Base-by-base conservation (phyloP, 2,888 invertebrate species). In the Scaptomyza caliginosa region DNA sequence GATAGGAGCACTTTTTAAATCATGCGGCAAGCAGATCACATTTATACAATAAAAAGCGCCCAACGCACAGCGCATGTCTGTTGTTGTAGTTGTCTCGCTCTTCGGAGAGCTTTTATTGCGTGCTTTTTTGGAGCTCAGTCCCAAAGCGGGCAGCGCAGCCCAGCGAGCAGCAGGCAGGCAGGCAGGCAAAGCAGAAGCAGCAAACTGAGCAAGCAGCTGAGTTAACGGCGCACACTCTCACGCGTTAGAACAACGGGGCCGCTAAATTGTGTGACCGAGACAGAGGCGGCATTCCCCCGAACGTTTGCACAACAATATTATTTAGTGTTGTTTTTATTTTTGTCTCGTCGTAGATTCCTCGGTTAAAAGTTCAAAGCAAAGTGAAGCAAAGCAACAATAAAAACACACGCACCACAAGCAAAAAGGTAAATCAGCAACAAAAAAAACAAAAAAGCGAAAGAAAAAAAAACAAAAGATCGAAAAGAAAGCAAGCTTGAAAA, bases 341-440 rank as follows among this genome's bases (percentile, higher is more conserved):
- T 32, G 32, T 67, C 57, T 57, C 57, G 32, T 13, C 67, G 56
- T 58, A 63, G 59, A 69, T 71, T 76, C 77, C 69, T 77, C 78
- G 82, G 82, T 77, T 77, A 77, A 82, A 79, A 74, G 77, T 74
- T 84, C 74, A 77, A 79, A 77, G 71, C 64, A 66, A 77, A 56
- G 71, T 64, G 50, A 70, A 69, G 52, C 65, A 23, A 71, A 74
- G 49, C 60, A 51, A 68, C 55, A 66, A 45, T 45, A 71, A 56
- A 55, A 75, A 69, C 36, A 64, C 67, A 52, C 73, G 68, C 76
- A 67, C 62, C 34, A 60, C 48, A 68, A 30, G 59, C 23, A 66
- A 58, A 58, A 63, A 67, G 52, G 59, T 67, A 66, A 56, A 67
- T 63, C 24, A 50, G 21, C 43, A 57, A 67, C 50, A 68, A 58